phyloP scores from a whole-genome alignment of 2,888 invertebrate species.

The Callimorpha dominula region DNA sequence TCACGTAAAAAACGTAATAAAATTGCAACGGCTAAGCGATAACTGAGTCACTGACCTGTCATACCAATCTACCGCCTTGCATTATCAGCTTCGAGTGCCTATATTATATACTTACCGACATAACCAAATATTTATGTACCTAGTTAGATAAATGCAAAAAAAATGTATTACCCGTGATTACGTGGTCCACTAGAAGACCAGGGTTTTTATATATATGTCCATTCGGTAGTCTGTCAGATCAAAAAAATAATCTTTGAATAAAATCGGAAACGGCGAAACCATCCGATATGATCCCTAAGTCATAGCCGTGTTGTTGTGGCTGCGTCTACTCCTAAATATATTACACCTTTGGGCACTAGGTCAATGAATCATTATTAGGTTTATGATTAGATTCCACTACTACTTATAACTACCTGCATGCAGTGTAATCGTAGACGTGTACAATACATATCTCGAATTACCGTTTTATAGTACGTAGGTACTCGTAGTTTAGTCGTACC shows the following conservation, averaged over 20 bases:
- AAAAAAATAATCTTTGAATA: neutral
- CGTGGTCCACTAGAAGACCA: neutral
- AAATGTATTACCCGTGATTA: neutral
- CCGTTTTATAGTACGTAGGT: neutral
- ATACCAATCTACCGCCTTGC: neutral
- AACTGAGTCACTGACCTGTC: slow-evolving; percentile 11
- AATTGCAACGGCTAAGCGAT: slow-evolving; percentile 1
- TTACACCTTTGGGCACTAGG: neutral
- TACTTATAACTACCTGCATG: neutral
- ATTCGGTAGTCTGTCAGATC: neutral
- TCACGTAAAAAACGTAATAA: neutral
- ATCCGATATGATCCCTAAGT: neutral
- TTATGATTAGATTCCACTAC: neutral
- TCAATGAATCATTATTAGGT: neutral
- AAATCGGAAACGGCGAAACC: neutral
- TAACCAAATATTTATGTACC: neutral
- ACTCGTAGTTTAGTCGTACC: neutral
- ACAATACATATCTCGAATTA: neutral
- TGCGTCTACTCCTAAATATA: no score
- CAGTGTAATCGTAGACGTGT: neutral
- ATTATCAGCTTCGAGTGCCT: slow-evolving; percentile 10
- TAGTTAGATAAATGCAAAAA: neutral
- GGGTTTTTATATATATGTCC: neutral
- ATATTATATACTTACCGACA: neutral
- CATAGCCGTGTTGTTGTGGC: neutral